Percentiles rank a stretch among this genome's conserved stretches.
phyloP scores from a whole-genome alignment of 2,797 vertebrate genomes.

The Acestrorhynchus altus region DNA sequence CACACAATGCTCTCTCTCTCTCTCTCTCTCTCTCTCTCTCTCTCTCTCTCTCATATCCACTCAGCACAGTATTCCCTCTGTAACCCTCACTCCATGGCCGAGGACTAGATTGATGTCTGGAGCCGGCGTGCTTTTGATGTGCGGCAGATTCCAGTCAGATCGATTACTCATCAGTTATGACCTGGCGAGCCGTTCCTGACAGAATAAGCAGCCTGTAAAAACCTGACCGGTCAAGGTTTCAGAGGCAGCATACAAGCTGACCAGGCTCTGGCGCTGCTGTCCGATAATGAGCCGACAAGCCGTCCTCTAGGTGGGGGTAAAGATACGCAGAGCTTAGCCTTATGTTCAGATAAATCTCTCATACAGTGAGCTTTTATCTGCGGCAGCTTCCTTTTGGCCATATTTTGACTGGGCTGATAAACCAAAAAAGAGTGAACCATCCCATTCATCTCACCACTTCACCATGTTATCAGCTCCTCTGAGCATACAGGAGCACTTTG shows the following conservation, averaged over 20 bases:
- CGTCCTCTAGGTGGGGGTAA: constrained; percentile 72
- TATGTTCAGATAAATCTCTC: neutral
- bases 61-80: neutral
- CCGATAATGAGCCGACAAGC: neutral
- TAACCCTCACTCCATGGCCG: constrained; percentile 22
- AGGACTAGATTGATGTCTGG: constrained; percentile 15
- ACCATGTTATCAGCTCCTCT: no score
- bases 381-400: no score
- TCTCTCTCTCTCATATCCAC: neutral
- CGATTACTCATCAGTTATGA: constrained; percentile 14
- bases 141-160: constrained; percentile 30
- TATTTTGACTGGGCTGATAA: no score
- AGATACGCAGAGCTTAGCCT: constrained; percentile 45
- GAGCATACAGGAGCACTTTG: no score
- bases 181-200: constrained; percentile 22
- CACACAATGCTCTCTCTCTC: constrained; percentile 11
- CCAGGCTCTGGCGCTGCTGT: neutral
- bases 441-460: no score
- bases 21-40: constrained; percentile 1
- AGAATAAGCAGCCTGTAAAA: neutral
- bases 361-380: neutral
- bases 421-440: no score
- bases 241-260: neutral
- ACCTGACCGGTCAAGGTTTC: neutral
- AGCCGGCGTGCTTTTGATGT: constrained; percentile 6